These are phyloP conservation scores for Caenorhabditis becei DNA, from an alignment of 2,888 invertebrate genomes.

Conservation along the genomic window DNA sequence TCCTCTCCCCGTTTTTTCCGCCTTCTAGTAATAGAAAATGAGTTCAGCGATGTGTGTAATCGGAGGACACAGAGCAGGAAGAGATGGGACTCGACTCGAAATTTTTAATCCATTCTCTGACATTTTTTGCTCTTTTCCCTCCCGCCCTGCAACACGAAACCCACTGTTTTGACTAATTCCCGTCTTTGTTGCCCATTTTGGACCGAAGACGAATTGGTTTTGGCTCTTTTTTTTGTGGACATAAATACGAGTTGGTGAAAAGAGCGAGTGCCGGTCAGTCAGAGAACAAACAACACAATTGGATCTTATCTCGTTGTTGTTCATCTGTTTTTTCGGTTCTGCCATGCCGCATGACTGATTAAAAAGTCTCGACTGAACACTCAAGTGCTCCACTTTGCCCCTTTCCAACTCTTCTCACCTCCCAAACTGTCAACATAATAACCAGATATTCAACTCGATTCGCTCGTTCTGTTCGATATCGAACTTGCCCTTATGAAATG, in stretches of 20 bases:
- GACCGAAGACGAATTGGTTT: background rate
- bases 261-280: background rate
- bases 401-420: no score
- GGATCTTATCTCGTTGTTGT: background rate
- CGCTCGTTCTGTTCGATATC: background rate
- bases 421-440: background rate
- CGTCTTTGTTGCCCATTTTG: background rate
- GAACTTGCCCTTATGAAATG: constrained; percentile 43
- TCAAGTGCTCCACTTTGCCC: no score
- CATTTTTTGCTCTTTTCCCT: constrained; percentile 44
- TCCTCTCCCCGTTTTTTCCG: constrained; percentile 22
- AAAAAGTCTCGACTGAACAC: no score
- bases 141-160: constrained; percentile 28
- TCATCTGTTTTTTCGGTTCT: background rate
- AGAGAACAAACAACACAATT: constrained; percentile 1
- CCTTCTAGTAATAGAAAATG: constrained; percentile 55
- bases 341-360: background rate
- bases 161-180: constrained; percentile 37
- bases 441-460: background rate
- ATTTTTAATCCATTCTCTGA: constrained; percentile 51
- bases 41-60: constrained; percentile 59
- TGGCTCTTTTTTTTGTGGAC: background rate
- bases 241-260: background rate
- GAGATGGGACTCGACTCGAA: constrained; percentile 36
- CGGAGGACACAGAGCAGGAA: constrained; percentile 24